A percentile compares a stretch with the other conserved stretches of the same genome.
phyloP scores from a whole-genome alignment of 2,797 vertebrate species.

The Poecilia velifera region DNA sequence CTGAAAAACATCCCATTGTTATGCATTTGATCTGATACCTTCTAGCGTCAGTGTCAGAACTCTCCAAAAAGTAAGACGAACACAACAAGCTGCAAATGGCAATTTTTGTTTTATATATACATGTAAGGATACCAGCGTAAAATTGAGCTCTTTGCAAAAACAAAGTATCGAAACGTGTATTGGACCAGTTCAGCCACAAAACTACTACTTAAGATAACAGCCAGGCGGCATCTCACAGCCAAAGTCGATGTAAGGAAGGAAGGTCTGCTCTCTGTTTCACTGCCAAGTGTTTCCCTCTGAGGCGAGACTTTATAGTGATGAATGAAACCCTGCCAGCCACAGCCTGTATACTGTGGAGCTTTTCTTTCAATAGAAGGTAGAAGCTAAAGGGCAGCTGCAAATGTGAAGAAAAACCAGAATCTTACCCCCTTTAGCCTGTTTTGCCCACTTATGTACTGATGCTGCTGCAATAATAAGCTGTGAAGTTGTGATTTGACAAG shows the following conservation, averaged over 20 bases:
- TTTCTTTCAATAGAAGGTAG: conserved; percentile 24
- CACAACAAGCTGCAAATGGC: neutral
- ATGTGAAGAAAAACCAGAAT: neutral
- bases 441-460: conserved; percentile 5
- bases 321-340: conserved; percentile 41
- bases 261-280: conserved; percentile 41
- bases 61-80: neutral
- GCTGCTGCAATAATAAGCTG: neutral
- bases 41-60: neutral
- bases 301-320: conserved; percentile 49
- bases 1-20: neutral
- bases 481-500: neutral
- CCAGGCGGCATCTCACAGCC: conserved; percentile 8
- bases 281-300: conserved; percentile 58
- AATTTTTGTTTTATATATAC: neutral
- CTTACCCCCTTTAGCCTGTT: conserved; percentile 12
- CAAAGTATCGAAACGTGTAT: neutral
- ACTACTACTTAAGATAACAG: conserved; percentile 33
- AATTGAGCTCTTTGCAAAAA: neutral
- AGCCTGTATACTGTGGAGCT: conserved; percentile 16
- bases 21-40: neutral
- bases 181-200: conserved; percentile 25
- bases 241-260: conserved; percentile 36
- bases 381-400: neutral
- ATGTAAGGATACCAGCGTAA: neutral